Evolutionary conservation across 1,140 invertebrate species (phyloP).

Genomic region (Ylistrum balloti): DNA sequence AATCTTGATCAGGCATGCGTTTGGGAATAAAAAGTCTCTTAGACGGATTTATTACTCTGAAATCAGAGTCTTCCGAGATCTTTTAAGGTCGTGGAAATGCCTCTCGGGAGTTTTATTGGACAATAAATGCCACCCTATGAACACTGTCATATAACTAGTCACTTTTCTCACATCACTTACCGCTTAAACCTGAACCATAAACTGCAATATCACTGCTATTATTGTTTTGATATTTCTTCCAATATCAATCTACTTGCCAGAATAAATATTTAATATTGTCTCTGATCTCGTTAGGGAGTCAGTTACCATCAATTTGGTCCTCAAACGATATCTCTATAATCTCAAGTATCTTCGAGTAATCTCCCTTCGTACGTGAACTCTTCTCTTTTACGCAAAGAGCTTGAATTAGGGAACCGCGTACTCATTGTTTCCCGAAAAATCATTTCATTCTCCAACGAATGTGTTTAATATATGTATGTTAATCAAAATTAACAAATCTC

Average conservation of each 20-base stretch:
- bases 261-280: not conserved
- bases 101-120: slow-evolving; percentile 4
- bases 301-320: not conserved
- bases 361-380: not conserved
- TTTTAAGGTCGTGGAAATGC: slow-evolving; percentile 22
- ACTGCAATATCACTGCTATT: not conserved
- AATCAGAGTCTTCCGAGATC: not conserved
- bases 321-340: not conserved
- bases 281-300: not conserved
- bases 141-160: slow-evolving; percentile 14
- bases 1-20: slow-evolving; percentile 26
- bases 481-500: too few relatives aligned
- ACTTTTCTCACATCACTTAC: not conserved
- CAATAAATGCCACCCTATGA: not conserved
- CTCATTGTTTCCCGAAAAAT: too few relatives aligned
- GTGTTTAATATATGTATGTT: too few relatives aligned
- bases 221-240: slow-evolving; percentile 39
- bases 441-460: too few relatives aligned
- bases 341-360: not conserved
- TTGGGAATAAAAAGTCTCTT: not conserved
- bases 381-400: too few relatives aligned
- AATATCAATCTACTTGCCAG: not conserved
- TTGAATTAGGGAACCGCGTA: too few relatives aligned
- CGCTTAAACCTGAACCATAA: not conserved
- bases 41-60: slow-evolving; percentile 1